A percentile compares a stretch with the other conserved stretches of the same genome.
These are phyloP conservation scores for Brenthis daphne DNA, from an alignment of 2,888 invertebrate species.

Conservation along the genomic window DNA sequence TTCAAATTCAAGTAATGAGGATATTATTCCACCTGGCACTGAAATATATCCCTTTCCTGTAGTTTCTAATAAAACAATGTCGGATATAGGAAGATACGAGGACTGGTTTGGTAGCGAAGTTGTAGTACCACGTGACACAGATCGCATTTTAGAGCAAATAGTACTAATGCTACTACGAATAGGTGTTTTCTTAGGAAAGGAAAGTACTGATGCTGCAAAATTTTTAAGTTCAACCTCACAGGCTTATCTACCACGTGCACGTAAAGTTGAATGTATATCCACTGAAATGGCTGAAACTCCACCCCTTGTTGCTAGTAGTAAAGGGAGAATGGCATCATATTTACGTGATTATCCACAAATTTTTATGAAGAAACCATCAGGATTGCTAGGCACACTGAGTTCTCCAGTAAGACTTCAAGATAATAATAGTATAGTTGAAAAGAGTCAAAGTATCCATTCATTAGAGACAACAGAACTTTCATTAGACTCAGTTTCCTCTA, in stretches of 20 bases:
- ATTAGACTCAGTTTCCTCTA: constrained; percentile 9
- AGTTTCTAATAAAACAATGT: constrained; percentile 49
- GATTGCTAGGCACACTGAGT: constrained; percentile 38
- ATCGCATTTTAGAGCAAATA: constrained; percentile 73
- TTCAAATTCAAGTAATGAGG: constrained; percentile 47
- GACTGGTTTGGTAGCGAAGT: constrained; percentile 67
- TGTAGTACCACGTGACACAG: constrained; percentile 62
- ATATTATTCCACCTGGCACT: constrained; percentile 41
- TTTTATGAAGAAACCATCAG: constrained; percentile 63
- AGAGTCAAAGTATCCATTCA: constrained; percentile 17
- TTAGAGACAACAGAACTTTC: constrained; percentile 17
- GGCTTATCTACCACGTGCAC: constrained; percentile 28
- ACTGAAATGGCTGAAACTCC: constrained; percentile 59
- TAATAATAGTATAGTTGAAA: not conserved
- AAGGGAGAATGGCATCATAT: constrained; percentile 61
- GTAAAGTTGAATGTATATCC: constrained; percentile 41
- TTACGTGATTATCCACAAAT: constrained; percentile 70
- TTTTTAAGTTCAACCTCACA: constrained; percentile 42
- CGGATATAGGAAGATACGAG: constrained; percentile 59
- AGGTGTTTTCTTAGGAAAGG: constrained; percentile 55
- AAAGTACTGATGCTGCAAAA: constrained; percentile 46
- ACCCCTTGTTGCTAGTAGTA: constrained; percentile 56
- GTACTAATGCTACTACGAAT: constrained; percentile 68
- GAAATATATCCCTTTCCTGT: constrained; percentile 45
- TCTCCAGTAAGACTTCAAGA: constrained; percentile 34